Conservation (phyloP, 1,140 invertebrate species). For the Solenopsis fugax region DNA sequence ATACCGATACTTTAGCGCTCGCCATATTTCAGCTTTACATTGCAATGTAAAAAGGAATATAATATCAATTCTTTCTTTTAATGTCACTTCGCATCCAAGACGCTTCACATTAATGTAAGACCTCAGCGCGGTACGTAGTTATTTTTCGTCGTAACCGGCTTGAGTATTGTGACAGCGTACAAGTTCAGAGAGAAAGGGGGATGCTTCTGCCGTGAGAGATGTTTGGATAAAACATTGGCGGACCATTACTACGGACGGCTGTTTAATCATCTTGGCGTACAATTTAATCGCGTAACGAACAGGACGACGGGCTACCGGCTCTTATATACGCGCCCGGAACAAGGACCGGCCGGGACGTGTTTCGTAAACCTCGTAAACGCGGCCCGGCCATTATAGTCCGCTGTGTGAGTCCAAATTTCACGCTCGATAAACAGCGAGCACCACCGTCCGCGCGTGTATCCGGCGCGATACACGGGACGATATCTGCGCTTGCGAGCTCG, state of each 20-base stretch:
- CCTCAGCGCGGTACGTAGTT: not conserved
- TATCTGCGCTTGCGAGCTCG: not conserved
- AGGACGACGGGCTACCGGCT: not conserved
- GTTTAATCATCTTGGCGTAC: slow-evolving; percentile 52
- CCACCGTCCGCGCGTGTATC: slow-evolving; percentile 39
- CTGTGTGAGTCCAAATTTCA: slow-evolving; percentile 67
- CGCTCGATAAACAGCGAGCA: slow-evolving; percentile 67
- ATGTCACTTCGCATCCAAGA: not conserved
- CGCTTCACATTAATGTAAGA: not conserved
- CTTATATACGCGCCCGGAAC: slow-evolving; percentile 10
- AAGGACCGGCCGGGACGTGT: slow-evolving; percentile 15
- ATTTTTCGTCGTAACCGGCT: not conserved
- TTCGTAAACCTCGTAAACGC: slow-evolving; percentile 64
- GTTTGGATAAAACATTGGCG: slow-evolving; percentile 35
- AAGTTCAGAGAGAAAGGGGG: not conserved
- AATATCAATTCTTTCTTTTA: not conserved
- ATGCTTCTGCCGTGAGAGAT: not conserved
- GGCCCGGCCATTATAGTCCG: slow-evolving; percentile 34
- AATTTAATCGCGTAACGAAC: slow-evolving; percentile 57
- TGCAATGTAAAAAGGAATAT: not conserved
- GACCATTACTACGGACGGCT: slow-evolving; percentile 23
- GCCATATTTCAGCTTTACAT: not conserved
- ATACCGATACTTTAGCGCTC: not conserved
- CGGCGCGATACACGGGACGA: slow-evolving; percentile 11
- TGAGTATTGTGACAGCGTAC: not conserved